Percentiles rank a stretch among this genome's conserved stretches.
phyloP scores from a whole-genome alignment of 1,140 invertebrate genomes.

The Bombus balteatus region DNA sequence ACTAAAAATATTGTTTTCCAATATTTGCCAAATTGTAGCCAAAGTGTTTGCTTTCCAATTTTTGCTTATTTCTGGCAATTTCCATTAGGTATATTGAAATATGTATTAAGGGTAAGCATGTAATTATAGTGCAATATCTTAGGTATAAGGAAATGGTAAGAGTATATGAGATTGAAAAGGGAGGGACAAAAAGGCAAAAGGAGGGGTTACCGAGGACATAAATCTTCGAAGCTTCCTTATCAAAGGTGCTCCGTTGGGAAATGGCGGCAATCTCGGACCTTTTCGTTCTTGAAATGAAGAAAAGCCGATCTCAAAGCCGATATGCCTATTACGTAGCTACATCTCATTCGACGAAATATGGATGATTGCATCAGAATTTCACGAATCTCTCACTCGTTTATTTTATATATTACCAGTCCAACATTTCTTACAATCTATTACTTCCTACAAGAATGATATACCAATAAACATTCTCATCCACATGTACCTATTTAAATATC shows the following conservation, averaged over 20 bases:
- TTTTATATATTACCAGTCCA: background rate
- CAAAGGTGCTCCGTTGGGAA: constrained; percentile 68
- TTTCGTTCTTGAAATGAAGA: constrained; percentile 75
- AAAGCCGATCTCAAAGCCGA: constrained; percentile 71
- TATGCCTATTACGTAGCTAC: constrained; percentile 56
- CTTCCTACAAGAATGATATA: background rate
- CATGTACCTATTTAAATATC: background rate
- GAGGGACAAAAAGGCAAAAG: constrained; percentile 58
- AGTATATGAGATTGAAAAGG: constrained; percentile 53
- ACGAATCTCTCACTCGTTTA: background rate
- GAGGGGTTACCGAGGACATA: constrained; percentile 75
- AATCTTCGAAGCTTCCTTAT: constrained; percentile 73
- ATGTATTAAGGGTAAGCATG: background rate
- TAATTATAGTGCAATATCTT: constrained; percentile 41
- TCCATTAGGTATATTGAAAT: background rate
- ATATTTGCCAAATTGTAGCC: background rate
- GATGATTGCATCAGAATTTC: constrained; percentile 8
- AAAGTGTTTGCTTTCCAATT: background rate
- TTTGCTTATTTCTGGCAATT: background rate
- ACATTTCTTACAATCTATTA: background rate
- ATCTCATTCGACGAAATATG: background rate
- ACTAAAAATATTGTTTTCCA: rapidly evolving
- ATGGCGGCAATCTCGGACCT: constrained; percentile 68
- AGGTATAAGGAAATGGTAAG: constrained; percentile 39
- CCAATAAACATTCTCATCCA: no score